Evolutionary conservation across 23 tunicate genomes (phyloP), one percentile per base, ranked within the genome.

Genomic region (Phallusia fumigata): DNA sequence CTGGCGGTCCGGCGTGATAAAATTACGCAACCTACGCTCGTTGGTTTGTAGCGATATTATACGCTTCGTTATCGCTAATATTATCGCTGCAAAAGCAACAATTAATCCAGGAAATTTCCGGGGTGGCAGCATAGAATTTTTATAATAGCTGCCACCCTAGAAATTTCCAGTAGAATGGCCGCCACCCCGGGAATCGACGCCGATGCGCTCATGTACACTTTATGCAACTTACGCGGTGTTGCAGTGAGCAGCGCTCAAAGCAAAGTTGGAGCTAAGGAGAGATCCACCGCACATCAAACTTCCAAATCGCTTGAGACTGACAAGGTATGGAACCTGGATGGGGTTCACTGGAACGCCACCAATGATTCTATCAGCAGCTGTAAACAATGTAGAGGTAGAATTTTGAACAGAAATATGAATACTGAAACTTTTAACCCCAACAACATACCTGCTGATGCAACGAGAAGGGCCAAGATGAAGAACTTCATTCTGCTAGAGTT

Each of bases 231-330:
- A 58, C 69, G 11, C 16, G 69, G 11, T 58, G 69, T 87, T 58
- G 81, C 96, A 91, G 84, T 91, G 96, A 45, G 96, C 96, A 30
- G 96, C 96, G 51, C 87, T 76, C 51, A 91, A 18, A 22, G 81
- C 96, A 28, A 35, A 91, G 80, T 79, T 74, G 30, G 86, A 50
- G 19, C 87, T 21, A 21, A 91, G 80, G 31, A 91, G 83, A 53
- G 86, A 75, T 50, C 96, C 96, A 31, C 96, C 96, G 81, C 96
- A 91, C 87, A 82, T 86, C 22, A 91, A 35, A 65, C 84, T 69
- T 45, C 96, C 96, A 19, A 13, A 52, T 51, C 87, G 49, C 84
- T 91, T 81, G 80, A 86, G 18, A 87, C 81, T 91, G 72, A 81
- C 87, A 34, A 91, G 36, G 76, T 86, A 86, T 26, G 84, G 81